Evolutionary conservation across 1,140 invertebrate species (phyloP).

Genomic region (fruit fly (Drosophila melanogaster)): Release_6_plus_ISO1_MT NT_037436.4:19078501-19079000

Average conservation of each 20-base stretch:
- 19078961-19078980: constrained; percentile 59
- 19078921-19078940: constrained; percentile 39
- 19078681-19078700: no score
- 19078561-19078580: not conserved
- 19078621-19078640: no score
- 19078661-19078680: no score
- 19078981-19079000: constrained; percentile 78
- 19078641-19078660: no score
- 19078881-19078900: constrained; percentile 78
- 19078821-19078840: constrained; percentile 5
- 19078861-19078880: constrained; percentile 59
- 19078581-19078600: not conserved
- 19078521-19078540: not conserved
- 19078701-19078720: no score
- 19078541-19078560: not conserved
- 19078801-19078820: constrained; percentile 17
- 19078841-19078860: constrained; percentile 27
- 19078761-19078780: constrained; percentile 5
- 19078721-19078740: not conserved
- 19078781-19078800: constrained; percentile 1
- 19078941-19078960: constrained; percentile 15
- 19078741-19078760: not conserved
- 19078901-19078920: constrained; percentile 79
- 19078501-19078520: not conserved
- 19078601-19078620: not conserved